Evolutionary conservation across 2,888 invertebrate genomes (phyloP).

Genomic region (Amorpha juglandis): DNA sequence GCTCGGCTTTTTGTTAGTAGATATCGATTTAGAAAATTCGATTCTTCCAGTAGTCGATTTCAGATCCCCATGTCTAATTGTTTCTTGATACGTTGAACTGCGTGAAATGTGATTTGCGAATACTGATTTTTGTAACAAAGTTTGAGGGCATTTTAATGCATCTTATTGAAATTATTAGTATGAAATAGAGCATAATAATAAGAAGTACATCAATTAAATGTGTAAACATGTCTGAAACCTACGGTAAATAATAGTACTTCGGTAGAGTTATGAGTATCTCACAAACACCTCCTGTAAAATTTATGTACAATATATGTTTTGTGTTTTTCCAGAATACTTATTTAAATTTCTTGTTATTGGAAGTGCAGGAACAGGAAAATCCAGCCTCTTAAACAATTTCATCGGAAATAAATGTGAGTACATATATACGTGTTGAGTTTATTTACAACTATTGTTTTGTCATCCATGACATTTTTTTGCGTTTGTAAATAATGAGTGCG

Average conservation of each 20-base stretch:
- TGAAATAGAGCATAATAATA: not conserved
- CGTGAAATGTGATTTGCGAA: too few relatives aligned
- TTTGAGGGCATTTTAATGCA: too few relatives aligned
- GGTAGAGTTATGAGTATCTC: too few relatives aligned
- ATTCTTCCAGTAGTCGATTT: too few relatives aligned
- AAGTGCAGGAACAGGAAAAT: constrained; percentile 93
- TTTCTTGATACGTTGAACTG: too few relatives aligned
- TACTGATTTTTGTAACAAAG: too few relatives aligned
- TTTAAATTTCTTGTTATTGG: constrained; percentile 94
- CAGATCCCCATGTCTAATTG: too few relatives aligned
- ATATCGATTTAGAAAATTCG: too few relatives aligned
- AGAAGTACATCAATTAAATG: not conserved
- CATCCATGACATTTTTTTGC: not conserved
- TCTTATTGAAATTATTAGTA: not conserved
- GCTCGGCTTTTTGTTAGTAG: too few relatives aligned
- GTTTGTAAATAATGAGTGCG: too few relatives aligned
- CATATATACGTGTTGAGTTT: not conserved
- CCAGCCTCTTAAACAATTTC: constrained; percentile 92
- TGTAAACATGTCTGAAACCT: constrained; percentile 53
- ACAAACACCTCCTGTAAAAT: too few relatives aligned
- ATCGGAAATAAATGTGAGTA: constrained; percentile 93
- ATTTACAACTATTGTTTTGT: not conserved
- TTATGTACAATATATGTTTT: too few relatives aligned
- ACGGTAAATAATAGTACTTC: constrained; percentile 40
- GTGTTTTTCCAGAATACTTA: constrained; percentile 87